phyloP scores from a whole-genome alignment of 2,797 vertebrate genomes.

The Anguilla pacifica region DNA sequence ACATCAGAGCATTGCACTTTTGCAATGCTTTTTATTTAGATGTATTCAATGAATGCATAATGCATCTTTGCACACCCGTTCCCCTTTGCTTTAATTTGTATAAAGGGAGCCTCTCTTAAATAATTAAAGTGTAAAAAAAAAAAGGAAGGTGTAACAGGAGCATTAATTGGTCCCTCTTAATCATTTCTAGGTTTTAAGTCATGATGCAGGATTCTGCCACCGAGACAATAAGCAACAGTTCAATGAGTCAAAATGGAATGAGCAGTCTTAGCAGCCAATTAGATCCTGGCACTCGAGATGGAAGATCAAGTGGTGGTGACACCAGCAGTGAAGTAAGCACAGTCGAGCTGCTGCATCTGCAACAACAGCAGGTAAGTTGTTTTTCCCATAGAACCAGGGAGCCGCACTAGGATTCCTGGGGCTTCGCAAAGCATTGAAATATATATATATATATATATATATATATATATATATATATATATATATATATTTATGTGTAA shows the following conservation, averaged over 20 bases:
- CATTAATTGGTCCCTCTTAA: slow-evolving; percentile 99
- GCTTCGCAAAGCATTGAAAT: slow-evolving; percentile 36
- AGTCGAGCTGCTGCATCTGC: slow-evolving; percentile 99
- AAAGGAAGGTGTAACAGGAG: slow-evolving; percentile 78
- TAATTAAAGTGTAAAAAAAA: slow-evolving; percentile 85
- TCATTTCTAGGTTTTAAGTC: slow-evolving; percentile 99
- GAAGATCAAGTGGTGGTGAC: slow-evolving; percentile 99
- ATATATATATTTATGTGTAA: background rate
- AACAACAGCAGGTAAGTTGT: slow-evolving; percentile 99
- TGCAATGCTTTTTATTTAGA: slow-evolving; percentile 72
- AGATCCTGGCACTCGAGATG: slow-evolving; percentile 99
- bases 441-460: no score
- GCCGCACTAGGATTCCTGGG: slow-evolving; percentile 49
- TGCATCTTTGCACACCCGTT: slow-evolving; percentile 73
- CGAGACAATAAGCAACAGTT: slow-evolving; percentile 99
- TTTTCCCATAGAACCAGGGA: slow-evolving; percentile 67
- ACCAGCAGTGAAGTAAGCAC: slow-evolving; percentile 98
- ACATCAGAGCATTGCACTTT: slow-evolving; percentile 53
- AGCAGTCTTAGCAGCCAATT: slow-evolving; percentile 99
- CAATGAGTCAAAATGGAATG: slow-evolving; percentile 99
- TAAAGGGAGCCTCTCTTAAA: slow-evolving; percentile 87
- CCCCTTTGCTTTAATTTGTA: slow-evolving; percentile 90
- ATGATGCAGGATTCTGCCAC: slow-evolving; percentile 99
- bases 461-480: background rate
- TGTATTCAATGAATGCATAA: slow-evolving; percentile 90